Base-by-base conservation (phyloP, 53 echinoderm and acorn worm genomes). In the Actinopyga echinites region DNA sequence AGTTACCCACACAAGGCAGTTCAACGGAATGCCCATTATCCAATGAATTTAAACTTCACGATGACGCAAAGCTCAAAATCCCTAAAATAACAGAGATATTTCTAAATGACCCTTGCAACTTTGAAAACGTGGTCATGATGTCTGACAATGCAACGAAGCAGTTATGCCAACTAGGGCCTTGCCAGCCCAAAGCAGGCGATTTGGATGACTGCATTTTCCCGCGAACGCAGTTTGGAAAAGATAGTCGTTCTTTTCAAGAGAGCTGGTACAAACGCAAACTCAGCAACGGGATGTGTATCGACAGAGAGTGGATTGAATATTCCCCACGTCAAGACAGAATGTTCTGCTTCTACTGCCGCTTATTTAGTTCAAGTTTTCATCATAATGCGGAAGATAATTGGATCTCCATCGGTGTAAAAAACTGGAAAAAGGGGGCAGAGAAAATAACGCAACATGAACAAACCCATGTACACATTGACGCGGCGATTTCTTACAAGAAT, bases 231-330 rank as follows among this genome's bases (percentile, higher is more conserved):
- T 26, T 24, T 22, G 60, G 60, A 59, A 59, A 59, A 59, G 5
- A 5, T 59, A 59, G 23, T 59, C 53, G 79, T 54, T 78, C 24
- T 55, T 78, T 78, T 20, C 54, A 54, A 24, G 55, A n/a, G 9
- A 24, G 23, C 17, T 78, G 79, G 79, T 78, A 78, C 30, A 26
- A 19, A 30, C 54, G 56, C 24, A 21, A 23, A 23, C 56, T 78
- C 20, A 25, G 53, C 8, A 21, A n/a, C 15, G 79, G 79, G 20
- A n/a, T 25, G 30, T 45, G 10, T 2, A 53, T 28, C 23, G 3
- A 10, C 10, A 78, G 79, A 78, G 79, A 78, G 28, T 78, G 79
- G 79, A 26, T 78, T 10, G 79, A 78, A 30, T 78, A 78, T 53
- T 78, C 79, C 3, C 79, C 79, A 22, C 23, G 13, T 4, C 49